Percentiles rank a stretch among this genome's conserved stretches.
Evolutionary conservation across 2,888 invertebrate species (phyloP).

Genomic region (Leptodirus hochenwartii): DNA sequence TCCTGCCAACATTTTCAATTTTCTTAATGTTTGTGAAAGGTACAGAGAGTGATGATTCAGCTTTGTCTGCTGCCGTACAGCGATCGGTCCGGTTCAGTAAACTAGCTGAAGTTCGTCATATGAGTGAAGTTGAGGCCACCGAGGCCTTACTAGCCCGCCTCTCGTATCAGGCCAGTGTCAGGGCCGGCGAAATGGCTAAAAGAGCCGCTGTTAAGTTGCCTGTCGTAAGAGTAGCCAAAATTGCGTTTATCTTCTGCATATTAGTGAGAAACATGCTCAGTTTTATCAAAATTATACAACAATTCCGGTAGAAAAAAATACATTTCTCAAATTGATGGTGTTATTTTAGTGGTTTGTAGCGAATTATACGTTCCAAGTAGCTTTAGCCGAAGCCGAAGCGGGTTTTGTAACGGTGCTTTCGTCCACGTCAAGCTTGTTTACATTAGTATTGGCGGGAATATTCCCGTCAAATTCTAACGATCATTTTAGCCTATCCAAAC

Average conservation of each 20-base stretch:
- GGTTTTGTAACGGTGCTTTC: conserved; percentile 79
- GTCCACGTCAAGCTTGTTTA: conserved; percentile 78
- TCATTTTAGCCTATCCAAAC: conserved; percentile 71
- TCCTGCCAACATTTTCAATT: too few relatives aligned
- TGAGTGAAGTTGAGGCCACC: conserved; percentile 79
- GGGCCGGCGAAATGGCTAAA: conserved; percentile 62
- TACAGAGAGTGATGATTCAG: conserved; percentile 72
- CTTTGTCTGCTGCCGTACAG: too few relatives aligned
- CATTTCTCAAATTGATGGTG: too few relatives aligned
- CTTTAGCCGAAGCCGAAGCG: conserved; percentile 64
- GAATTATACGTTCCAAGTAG: conserved; percentile 83
- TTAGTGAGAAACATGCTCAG: conserved; percentile 38
- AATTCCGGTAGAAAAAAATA: too few relatives aligned
- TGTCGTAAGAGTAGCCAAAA: conserved; percentile 56
- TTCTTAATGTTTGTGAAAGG: too few relatives aligned
- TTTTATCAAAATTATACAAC: conserved; percentile 1
- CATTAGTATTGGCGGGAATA: conserved; percentile 67
- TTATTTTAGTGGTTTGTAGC: conserved; percentile 80
- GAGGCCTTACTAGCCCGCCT: conserved; percentile 83
- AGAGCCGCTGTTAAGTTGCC: conserved; percentile 60
- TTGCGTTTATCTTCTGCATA: conserved; percentile 71
- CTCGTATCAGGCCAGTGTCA: conserved; percentile 82
- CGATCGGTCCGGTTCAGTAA: conserved; percentile 72
- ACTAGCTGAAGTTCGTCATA: conserved; percentile 74
- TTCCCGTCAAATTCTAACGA: conserved; percentile 72